Evolutionary conservation across 2,113 vertebrate genomes (phyloP).

Genomic region (Carassius carassius): DNA sequence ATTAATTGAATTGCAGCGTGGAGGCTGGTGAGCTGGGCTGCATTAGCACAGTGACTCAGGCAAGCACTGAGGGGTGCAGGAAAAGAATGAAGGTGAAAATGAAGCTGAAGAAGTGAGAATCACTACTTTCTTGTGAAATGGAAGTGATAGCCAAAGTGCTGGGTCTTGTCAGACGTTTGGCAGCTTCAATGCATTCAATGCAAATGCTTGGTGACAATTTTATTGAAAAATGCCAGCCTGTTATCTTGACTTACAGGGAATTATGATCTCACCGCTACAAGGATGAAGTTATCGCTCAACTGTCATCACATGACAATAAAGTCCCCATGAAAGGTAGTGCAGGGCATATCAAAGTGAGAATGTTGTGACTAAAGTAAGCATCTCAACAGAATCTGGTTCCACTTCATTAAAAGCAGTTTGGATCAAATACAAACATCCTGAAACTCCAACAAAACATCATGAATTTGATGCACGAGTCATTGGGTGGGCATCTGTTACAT

Average conservation of each 20-base stretch:
- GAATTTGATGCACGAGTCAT: not conserved
- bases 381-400: not conserved
- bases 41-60: constrained; percentile 35
- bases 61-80: constrained; percentile 17
- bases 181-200: not conserved
- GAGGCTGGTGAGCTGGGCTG: not conserved
- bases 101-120: constrained; percentile 44
- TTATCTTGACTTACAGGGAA: not conserved
- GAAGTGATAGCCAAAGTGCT: not conserved
- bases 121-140: constrained; percentile 22
- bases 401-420: not conserved
- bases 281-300: not conserved
- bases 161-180: constrained; percentile 28
- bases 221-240: constrained; percentile 8
- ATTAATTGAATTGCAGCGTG: constrained; percentile 42
- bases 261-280: not conserved
- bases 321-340: not conserved
- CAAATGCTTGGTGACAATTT: not conserved
- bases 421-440: not conserved
- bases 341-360: not conserved
- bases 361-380: not conserved
- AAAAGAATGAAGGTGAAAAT: constrained; percentile 49
- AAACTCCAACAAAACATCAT: not conserved
- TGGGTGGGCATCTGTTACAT: not conserved
- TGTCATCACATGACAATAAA: not conserved